phyloP scores from a whole-genome alignment of 1,140 invertebrate genomes.

The Ostrea edulis region DNA sequence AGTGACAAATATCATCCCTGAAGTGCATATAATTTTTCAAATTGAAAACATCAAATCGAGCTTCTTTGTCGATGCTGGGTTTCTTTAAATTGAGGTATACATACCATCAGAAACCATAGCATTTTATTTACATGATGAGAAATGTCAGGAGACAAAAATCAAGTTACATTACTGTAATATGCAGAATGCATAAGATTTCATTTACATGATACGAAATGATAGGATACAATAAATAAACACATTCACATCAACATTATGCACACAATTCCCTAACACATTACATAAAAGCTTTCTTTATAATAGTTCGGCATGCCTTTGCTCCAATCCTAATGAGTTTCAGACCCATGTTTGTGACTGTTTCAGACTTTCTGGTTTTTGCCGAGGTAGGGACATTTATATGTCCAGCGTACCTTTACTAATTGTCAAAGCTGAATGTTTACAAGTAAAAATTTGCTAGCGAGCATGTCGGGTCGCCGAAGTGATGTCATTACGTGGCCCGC shows the following conservation, averaged over 20 bases:
- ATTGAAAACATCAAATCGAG: slow-evolving; percentile 5
- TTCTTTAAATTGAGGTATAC: no score
- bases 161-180: neutral
- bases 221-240: slow-evolving; percentile 6
- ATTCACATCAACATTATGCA: slow-evolving; percentile 2
- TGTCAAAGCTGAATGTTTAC: slow-evolving; percentile 35
- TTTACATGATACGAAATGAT: neutral
- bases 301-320: slow-evolving; percentile 11
- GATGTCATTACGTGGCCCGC: neutral
- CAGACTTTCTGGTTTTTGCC: neutral
- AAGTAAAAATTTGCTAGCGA: slow-evolving; percentile 25
- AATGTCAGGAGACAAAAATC: no score
- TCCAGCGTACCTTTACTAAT: neutral
- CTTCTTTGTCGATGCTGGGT: neutral
- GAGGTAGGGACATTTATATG: neutral
- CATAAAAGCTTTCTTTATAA: slow-evolving; percentile 7
- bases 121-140: neutral
- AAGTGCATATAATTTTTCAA: slow-evolving; percentile 20
- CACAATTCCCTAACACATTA: neutral
- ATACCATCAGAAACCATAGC: neutral
- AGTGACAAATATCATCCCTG: slow-evolving; percentile 17
- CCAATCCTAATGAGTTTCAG: slow-evolving; percentile 9
- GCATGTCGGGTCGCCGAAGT: slow-evolving; percentile 8
- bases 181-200: neutral
- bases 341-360: neutral